These are phyloP conservation scores for Sminthurides aquaticus DNA, from an alignment of 2,888 invertebrate species.

Conservation along the genomic window DNA sequence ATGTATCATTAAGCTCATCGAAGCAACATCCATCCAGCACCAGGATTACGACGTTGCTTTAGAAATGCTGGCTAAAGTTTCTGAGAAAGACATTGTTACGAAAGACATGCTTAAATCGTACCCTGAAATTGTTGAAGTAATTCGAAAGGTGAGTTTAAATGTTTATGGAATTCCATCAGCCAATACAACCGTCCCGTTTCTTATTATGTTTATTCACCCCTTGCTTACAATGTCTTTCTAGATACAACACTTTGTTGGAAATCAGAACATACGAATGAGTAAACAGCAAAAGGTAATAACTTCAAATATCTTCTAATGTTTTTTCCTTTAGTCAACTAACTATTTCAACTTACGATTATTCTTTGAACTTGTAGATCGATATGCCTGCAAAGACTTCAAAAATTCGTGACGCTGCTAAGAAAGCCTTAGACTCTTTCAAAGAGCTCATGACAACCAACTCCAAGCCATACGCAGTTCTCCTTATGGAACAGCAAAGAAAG, in stretches of 20 bases:
- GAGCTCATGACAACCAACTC: constrained; percentile 12
- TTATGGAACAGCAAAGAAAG: constrained; percentile 13
- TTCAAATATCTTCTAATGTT: not conserved
- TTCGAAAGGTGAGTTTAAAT: constrained; percentile 54
- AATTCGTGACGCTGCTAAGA: constrained; percentile 10
- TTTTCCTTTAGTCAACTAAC: no score
- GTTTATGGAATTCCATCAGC: constrained; percentile 8
- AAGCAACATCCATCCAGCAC: constrained; percentile 49
- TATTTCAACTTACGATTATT: no score
- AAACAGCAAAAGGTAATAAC: not conserved
- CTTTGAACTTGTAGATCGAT: not conserved
- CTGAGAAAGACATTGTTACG: constrained; percentile 53
- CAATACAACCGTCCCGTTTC: no score
- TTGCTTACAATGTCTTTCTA: not conserved
- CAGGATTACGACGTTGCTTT: constrained; percentile 68
- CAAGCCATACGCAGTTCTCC: constrained; percentile 14
- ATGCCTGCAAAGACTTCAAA: not conserved
- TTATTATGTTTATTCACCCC: not conserved
- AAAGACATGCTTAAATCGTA: constrained; percentile 73
- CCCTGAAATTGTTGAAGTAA: constrained; percentile 64
- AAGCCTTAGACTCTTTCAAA: constrained; percentile 14
- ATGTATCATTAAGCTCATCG: constrained; percentile 1
- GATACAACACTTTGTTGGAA: not conserved
- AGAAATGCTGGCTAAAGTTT: constrained; percentile 58
- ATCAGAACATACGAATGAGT: not conserved